phyloP scores from a whole-genome alignment of 1,140 invertebrate species.

The Drosophila virilis region DNA sequence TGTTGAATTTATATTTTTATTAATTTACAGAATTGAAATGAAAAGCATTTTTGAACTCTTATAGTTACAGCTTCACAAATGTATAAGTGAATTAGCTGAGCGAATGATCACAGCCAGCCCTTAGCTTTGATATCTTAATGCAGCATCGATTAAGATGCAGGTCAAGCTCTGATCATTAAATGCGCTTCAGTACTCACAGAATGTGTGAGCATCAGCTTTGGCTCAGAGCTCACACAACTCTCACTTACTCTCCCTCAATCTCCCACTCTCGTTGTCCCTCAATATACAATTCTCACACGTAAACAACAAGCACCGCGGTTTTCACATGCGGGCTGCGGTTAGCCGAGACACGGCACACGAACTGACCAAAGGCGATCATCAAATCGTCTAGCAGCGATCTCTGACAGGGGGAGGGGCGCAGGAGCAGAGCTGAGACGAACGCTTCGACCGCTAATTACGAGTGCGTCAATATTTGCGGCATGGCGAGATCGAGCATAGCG shows the following conservation, averaged over 20 bases:
- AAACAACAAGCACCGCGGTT: constrained; percentile 39
- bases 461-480: constrained; percentile 62
- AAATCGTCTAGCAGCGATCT: background rate
- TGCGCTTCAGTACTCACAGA: constrained; percentile 19
- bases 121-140: constrained; percentile 9
- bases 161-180: constrained; percentile 11
- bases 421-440: background rate
- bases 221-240: constrained; percentile 25
- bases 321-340: constrained; percentile 66
- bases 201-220: background rate
- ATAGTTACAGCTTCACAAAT: too few relatives aligned
- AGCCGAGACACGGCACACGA: constrained; percentile 37
- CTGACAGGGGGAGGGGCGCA: background rate
- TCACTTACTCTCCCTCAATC: background rate
- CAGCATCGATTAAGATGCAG: constrained; percentile 29
- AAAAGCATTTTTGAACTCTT: too few relatives aligned
- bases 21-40: too few relatives aligned
- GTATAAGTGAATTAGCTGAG: background rate
- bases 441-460: constrained; percentile 59
- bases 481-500: constrained; percentile 33
- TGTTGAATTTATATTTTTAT: too few relatives aligned
- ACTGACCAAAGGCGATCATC: constrained; percentile 49
- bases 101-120: background rate
- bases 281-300: constrained; percentile 3
- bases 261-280: background rate